These are phyloP conservation scores for Camponotus fellah DNA, from an alignment of 2,888 invertebrate species.

Conservation along the genomic window DNA sequence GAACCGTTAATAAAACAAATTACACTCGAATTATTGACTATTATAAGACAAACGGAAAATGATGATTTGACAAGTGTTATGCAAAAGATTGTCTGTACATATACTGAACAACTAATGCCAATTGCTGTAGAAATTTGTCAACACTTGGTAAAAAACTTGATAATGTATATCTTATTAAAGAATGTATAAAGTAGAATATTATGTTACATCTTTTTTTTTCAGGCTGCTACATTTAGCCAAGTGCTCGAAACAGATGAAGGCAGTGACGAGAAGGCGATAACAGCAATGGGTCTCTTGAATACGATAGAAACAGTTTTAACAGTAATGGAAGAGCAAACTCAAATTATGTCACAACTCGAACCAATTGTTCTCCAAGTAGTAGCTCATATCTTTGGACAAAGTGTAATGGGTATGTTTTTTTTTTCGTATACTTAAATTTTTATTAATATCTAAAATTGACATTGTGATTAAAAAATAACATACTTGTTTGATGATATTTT, in stretches of 20 bases:
- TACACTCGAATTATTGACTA: constrained; percentile 94
- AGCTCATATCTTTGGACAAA: constrained; percentile 93
- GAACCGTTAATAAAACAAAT: constrained; percentile 93
- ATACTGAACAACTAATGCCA: constrained; percentile 94
- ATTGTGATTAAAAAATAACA: constrained; percentile 20
- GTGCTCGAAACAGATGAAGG: constrained; percentile 93
- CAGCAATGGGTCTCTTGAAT: constrained; percentile 98
- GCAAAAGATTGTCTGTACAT: constrained; percentile 97
- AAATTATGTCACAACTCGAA: constrained; percentile 95
- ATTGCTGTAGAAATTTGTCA: constrained; percentile 98
- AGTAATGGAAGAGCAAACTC: constrained; percentile 95
- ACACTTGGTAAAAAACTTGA: constrained; percentile 88
- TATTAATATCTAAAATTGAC: not conserved
- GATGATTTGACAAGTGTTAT: constrained; percentile 98
- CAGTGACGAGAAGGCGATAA: constrained; percentile 98
- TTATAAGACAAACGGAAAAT: constrained; percentile 98
- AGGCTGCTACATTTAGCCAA: constrained; percentile 92
- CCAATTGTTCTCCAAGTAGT: constrained; percentile 97
- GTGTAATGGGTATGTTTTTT: constrained; percentile 90
- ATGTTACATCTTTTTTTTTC: constrained; percentile 35
- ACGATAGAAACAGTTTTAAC: constrained; percentile 98
- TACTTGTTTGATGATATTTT: not conserved
- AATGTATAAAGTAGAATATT: not conserved
- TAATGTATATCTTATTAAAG: not conserved
- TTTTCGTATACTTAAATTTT: not conserved